Base-by-base conservation (phyloP, 1,140 invertebrate genomes). In the Meloidogyne exigua region DNA sequence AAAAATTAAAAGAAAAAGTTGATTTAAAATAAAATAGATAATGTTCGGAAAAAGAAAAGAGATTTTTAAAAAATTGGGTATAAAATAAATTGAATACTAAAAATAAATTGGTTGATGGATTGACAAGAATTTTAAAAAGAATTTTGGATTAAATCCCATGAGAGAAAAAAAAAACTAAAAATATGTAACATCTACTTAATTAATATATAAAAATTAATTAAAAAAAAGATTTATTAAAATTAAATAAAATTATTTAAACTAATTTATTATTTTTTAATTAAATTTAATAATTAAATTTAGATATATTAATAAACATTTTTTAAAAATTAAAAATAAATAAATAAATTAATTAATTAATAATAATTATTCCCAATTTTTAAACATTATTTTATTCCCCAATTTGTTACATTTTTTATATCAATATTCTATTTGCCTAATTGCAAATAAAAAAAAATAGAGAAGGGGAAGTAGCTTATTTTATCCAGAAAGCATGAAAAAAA, bases 61-160 rank as follows among this genome's bases (percentile, higher is more conserved):
- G 15, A 57, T 2, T n/a, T n/a, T 15, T 15, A 57, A n/a, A 9
- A 57, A 57, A n/a, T n/a, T 57, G 18, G 1, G 18, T 18, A 57
- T n/a, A 49, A 9, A 32, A 32, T 32, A 32, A 3, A 32, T 32
- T 32, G 2, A 32, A 2, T 32, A 32, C 9, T 39, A 39, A 39
- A 39, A 39, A 49, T 49, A 57, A 57, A 57, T 57, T n/a, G n/a
- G 49, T 57, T 57, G 49, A 57, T 57, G 49, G 49, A 57, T 57
- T 57, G 49, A 57, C 21, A 57, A n/a, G 7, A n/a, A n/a, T n/a
- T n/a, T n/a, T 57, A n/a, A n/a, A n/a, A n/a, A 57, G n/a, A 57
- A 57, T n/a, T n/a, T n/a, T 7, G 7, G n/a, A 57, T 57, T 57
- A 57, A 57, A n/a, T n/a, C 49, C 49, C 49, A 57, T 57, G 49